Base-by-base conservation (phyloP, 2,797 vertebrate genomes). In the Acanthornis magna region DNA sequence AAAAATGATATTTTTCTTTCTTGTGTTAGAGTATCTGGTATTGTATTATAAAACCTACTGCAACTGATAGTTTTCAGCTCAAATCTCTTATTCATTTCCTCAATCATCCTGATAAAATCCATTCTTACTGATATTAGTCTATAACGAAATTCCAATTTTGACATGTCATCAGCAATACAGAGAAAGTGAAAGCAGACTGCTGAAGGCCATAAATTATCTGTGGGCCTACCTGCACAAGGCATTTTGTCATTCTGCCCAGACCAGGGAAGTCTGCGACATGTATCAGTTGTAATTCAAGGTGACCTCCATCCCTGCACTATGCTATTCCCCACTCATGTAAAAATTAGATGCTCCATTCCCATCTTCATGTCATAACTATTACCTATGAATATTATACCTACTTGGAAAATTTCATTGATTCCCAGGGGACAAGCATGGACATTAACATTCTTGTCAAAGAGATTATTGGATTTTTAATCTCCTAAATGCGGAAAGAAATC, bases 391-490 rank as follows among this genome's bases (percentile, higher is more conserved):
- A 84, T 85, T 82, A 72, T 5, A 72, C 15, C 38, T 85, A 30
- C 77, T 71, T 76, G 47, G 79, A 96, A 95, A 94, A 93, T 75
- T 63, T 51, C 61, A 71, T 32, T 32, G 54, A 94, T 93, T 96
- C 55, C n/a, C 65, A 61, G 36, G 13, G 48, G 50, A 66, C 61
- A 76, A 71, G 30, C 75, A 68, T 20, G 16, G 23, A 58, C 65
- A 78, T 86, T 60, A 94, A 75, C 65, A 89, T 81, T 87, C 65
- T 70, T 93, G 78, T 93, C 84, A 91, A 86, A 4, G 10, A 91
- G 55, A 91, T 91, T 81, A 93, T 63, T 93, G 53, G 53, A 89
- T 93, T 96, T 95, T 88, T 74, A 89, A n/a, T 85, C 58, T 88
- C 72, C 65, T 88, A 91, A 90, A 88, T 48, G 77, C 4, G 2